Percentiles rank a stretch among this genome's conserved stretches.
These are phyloP conservation scores for Scomber colias DNA, from an alignment of 2,113 vertebrate genomes.

Conservation along the genomic window DNA sequence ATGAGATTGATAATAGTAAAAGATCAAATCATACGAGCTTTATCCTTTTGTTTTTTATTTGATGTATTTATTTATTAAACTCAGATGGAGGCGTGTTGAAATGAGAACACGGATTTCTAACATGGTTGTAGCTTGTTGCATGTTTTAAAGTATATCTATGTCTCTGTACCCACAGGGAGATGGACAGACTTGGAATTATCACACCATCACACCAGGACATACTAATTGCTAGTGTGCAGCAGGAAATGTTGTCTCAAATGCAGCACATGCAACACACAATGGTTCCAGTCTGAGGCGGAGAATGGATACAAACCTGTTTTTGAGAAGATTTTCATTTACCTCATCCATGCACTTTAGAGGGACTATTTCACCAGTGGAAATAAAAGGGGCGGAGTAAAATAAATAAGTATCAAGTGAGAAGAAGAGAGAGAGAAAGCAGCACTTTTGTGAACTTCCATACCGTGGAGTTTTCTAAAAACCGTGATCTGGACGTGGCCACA, in stretches of 20 bases:
- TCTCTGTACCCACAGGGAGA: constrained; percentile 85
- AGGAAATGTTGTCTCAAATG: constrained; percentile 96
- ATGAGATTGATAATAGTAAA: neutral
- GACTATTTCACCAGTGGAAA: constrained; percentile 71
- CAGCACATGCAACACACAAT: constrained; percentile 98
- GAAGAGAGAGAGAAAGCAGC: constrained; percentile 67
- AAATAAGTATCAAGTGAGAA: constrained; percentile 18
- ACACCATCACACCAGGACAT: constrained; percentile 93
- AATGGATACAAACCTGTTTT: constrained; percentile 81
- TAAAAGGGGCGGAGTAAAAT: constrained; percentile 42
- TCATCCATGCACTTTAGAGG: constrained; percentile 99
- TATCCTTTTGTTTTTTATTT: neutral
- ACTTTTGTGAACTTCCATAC: constrained; percentile 79
- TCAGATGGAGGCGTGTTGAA: no score
- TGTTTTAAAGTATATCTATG: constrained; percentile 39
- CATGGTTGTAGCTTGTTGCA: neutral
- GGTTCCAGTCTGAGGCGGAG: constrained; percentile 94
- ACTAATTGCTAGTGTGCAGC: constrained; percentile 93
- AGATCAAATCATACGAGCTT: neutral
- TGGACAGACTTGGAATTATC: constrained; percentile 94
- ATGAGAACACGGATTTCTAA: neutral
- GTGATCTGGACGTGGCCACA: constrained; percentile 56
- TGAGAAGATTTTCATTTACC: constrained; percentile 91
- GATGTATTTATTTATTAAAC: no score
- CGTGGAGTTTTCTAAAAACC: constrained; percentile 67